phyloP scores from a whole-genome alignment of 1,140 invertebrate genomes.

The Bombus confusus region DNA sequence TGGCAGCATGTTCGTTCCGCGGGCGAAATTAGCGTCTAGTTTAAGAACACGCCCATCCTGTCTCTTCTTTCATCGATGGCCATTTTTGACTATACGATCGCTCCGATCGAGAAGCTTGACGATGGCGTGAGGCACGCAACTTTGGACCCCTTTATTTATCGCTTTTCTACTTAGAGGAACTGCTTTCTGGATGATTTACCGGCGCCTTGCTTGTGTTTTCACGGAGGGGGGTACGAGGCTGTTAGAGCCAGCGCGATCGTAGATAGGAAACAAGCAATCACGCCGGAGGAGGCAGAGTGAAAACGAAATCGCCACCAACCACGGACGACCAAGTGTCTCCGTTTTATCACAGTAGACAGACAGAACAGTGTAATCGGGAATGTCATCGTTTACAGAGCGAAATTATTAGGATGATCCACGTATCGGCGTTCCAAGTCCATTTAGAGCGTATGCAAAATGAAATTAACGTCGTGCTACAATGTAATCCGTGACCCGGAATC shows the following conservation, averaged over 20 bases:
- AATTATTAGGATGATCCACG: conserved; percentile 51
- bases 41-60: not conserved
- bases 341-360: conserved; percentile 27
- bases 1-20: not conserved
- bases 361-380: conserved; percentile 21
- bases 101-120: not conserved
- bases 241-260: not conserved
- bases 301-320: not conserved
- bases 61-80: not conserved
- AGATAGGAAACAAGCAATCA: not conserved
- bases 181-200: not conserved
- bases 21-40: conserved; percentile 23
- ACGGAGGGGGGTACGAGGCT: not conserved
- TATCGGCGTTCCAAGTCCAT: conserved; percentile 47
- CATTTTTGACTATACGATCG: not conserved
- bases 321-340: not conserved
- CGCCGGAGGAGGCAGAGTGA: not conserved
- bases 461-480: conserved; percentile 57
- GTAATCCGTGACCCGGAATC: conserved; percentile 57
- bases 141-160: not conserved
- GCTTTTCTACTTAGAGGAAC: not conserved
- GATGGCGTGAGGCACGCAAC: not conserved
- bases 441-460: conserved; percentile 55
- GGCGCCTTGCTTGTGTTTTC: not conserved
- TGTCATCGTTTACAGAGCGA: conserved; percentile 15